Base-by-base conservation (phyloP, 2,113 vertebrate genomes). In the Oncorhynchus gorbuscha region DNA sequence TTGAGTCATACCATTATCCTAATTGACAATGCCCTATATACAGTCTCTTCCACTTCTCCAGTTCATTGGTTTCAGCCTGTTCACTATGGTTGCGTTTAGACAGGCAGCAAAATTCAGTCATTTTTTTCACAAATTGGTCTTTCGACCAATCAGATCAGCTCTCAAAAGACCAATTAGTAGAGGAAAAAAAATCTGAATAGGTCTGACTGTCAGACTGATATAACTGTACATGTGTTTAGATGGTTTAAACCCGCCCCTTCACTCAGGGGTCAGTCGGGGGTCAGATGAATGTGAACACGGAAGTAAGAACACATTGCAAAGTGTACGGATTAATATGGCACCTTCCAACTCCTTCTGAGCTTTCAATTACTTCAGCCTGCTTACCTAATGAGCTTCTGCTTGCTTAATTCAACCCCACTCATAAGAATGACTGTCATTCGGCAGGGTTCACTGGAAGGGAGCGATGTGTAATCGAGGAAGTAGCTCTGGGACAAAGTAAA, bases 311-410 rank as follows among this genome's bases (percentile, higher is more conserved):
- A 30, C 64, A 24, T 2, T 24, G 18, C 7, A n/a, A 62, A 62
- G 18, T 62, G 59, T 62, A n/a, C 8, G n/a, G 20, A 62, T 22
- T n/a, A 22, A 20, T 45, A 22, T 45, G 7, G 32, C 32, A 69
- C 68, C 26, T 69, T 79, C 81, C 64, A 62, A 73, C 77, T 77
- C 58, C 76, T 73, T 62, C 62, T 62, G 55, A 76, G 74, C 49
- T 51, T 70, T 73, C 62, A 71, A 68, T 71, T 72, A 79, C 81
- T 77, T 77, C 70, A 80, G 73, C 77, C 78, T 11, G 9, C 45
- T 76, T 80, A 85, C 74, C 73, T 80, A 87, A 88, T 82, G 69
- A 78, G 74, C 84, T 82, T 78, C 75, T 70, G 81, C 77, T 82
- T 55, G 65, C 69, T 84, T 81, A 78, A 75, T 72, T 88, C 84